A percentile compares a stretch with the other conserved stretches of the same genome.
These are phyloP conservation scores for Protaetia brevitarsis DNA, from an alignment of 1,140 invertebrate species.

Conservation along the genomic window DNA sequence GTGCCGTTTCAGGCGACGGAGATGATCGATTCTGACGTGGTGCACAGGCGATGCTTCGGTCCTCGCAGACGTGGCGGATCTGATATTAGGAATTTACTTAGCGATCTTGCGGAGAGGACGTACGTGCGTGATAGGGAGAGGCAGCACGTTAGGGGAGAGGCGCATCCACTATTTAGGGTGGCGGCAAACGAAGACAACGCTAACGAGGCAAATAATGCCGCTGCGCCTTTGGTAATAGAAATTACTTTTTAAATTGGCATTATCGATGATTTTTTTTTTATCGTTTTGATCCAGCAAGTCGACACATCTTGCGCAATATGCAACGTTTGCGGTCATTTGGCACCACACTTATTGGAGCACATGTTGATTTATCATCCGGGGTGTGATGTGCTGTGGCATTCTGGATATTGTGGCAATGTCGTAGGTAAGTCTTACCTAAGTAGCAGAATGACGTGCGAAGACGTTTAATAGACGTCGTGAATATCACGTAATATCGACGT, in stretches of 20 bases:
- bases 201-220: background rate
- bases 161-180: conserved; percentile 43
- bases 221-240: background rate
- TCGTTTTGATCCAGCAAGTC: background rate
- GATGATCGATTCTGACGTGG: conserved; percentile 4
- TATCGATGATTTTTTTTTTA: background rate
- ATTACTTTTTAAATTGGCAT: background rate
- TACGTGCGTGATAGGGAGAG: conserved; percentile 44
- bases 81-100: conserved; percentile 43
- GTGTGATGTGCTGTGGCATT: conserved; percentile 49
- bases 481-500: too few relatives aligned
- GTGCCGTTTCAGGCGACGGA: conserved; percentile 2
- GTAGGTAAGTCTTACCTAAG: conserved; percentile 39
- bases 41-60: conserved; percentile 9
- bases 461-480: too few relatives aligned
- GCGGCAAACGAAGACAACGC: background rate
- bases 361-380: conserved; percentile 51
- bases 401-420: conserved; percentile 51
- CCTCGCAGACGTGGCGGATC: conserved; percentile 36
- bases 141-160: conserved; percentile 50
- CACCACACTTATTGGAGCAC: conserved; percentile 44
- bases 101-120: conserved; percentile 35
- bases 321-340: conserved; percentile 43
- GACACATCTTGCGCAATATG: conserved; percentile 32
- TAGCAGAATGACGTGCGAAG: background rate